Evolutionary conservation across 2,888 invertebrate genomes (phyloP), one percentile per base, ranked within the genome.

Genomic region (Hydrotaea diabolus): DNA sequence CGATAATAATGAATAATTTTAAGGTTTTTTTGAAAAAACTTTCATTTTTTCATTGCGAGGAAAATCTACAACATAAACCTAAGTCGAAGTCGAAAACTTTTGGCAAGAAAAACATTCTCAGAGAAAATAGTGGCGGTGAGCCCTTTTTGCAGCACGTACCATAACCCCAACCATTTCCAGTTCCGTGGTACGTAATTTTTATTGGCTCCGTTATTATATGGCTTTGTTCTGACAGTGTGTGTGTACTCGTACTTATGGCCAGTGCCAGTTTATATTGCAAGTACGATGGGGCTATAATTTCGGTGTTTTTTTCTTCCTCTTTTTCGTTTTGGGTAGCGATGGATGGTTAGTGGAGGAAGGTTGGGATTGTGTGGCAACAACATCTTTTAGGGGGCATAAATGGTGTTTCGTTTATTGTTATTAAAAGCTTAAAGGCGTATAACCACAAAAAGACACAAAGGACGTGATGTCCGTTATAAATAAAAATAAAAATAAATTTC

Each of bases 351-450:
- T n/a, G 49, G 49, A 2, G 2, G 49, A 49, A 5, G 8, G 15
- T 55, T 9, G 43, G 7, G 15, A n/a, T 39, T 19, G 15, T 19
- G 15, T 19, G 19, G 19, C 53, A 7, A 57, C 57, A 71, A 64
- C 43, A 66, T 77, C 43, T 53, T 73, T 23, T 13, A 55, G 77
- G 64, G 43, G 49, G 46, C 80, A 53, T 81, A 71, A 75, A 69
- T 46, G 46, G 49, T 80, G 19, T 75, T 76, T 46, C 21, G 62
- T 59, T 62, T 75, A 57, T 57, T 80, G 66, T 80, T 75, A 49
- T 80, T 80, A 57, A 75, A 75, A 49, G 64, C 66, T 66, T 74
- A 55, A 66, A 79, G 73, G 59, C 59, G 59, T 59, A 59, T 15
- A 31, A 59, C 59, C 57, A 74, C 53, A 64, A 75, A 79, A 62